Evolutionary conservation across 2,888 invertebrate species (phyloP), one percentile per base, ranked within the genome.

Genomic region (Scrobipalpa costella): DNA sequence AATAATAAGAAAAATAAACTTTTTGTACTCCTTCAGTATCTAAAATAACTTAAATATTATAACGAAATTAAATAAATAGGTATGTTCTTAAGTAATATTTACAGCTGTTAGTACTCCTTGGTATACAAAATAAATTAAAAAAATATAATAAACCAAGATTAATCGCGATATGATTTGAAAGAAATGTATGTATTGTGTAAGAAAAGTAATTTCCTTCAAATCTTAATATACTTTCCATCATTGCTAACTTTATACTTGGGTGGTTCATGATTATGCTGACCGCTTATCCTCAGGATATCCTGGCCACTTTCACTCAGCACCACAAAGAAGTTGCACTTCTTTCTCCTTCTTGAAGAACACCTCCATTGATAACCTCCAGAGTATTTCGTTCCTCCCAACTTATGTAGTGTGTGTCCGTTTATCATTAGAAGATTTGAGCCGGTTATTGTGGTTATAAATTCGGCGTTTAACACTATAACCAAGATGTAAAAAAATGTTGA

Each of bases 231-330:
- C 5, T n/a, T 38, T 1, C 57, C 57, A 19, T 36, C 38, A 19
- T 21, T 13, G 7, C 74, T 73, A 11, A 75, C 52, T 2, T 34
- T 40, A 64, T 70, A 76, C 3, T 58, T 63, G 0, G 77, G 69
- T 0, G 75, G 75, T 3, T 67, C 67, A 49, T 86, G 84, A 33
- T 74, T 77, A 59, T 85, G 84, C 0, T 34, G 55, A 3, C 58
- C 58, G 8, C 19, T 13, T 6, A 38, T 2, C 40, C 40, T 58
- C 17, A 58, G 19, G 19, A 58, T 38, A 2, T 9, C 36, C 13
- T 36, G 7, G 0, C 36, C 58, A 8, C 40, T 40, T 17, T 58
- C 58, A 6, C 19, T 58, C 11, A 58, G 13, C 6, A 58, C 40
- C 1, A 11, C 38, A 40, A 58, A 58, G 19, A 9, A n/a, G 13